Evolutionary conservation across 2,888 invertebrate genomes (phyloP).

Genomic region (Subacronicta megacephala): DNA sequence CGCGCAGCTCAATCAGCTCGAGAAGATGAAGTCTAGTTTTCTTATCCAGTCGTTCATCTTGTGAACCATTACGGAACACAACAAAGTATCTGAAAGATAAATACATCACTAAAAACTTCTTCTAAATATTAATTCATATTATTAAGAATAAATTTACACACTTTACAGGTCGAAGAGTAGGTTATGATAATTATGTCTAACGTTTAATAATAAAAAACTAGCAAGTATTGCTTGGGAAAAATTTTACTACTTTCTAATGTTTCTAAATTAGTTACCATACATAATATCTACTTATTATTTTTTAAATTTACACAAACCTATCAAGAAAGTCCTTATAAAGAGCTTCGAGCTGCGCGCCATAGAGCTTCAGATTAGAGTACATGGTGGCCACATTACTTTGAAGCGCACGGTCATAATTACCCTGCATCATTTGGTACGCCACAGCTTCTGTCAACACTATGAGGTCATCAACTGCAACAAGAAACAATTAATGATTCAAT

Average conservation of each 20-base stretch:
- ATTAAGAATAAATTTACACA: not conserved
- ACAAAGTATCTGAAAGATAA: slow-evolving; percentile 93
- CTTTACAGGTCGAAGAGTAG: not conserved
- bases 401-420: slow-evolving; percentile 92
- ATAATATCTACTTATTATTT: not conserved
- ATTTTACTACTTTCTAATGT: no score
- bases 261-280: no score
- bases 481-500: slow-evolving; percentile 16
- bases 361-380: slow-evolving; percentile 94
- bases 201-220: no score
- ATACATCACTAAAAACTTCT: slow-evolving; percentile 57
- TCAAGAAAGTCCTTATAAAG: slow-evolving; percentile 96
- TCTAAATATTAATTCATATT: no score
- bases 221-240: no score
- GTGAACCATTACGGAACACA: slow-evolving; percentile 96
- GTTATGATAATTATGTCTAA: not conserved
- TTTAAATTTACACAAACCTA: slow-evolving; percentile 76
- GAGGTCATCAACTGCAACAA: slow-evolving; percentile 93
- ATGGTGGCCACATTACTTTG: slow-evolving; percentile 93
- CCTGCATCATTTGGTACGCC: slow-evolving; percentile 93
- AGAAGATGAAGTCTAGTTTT: slow-evolving; percentile 96
- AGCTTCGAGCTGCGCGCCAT: slow-evolving; percentile 94
- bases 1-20: slow-evolving; percentile 97
- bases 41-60: slow-evolving; percentile 95
- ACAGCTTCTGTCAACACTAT: slow-evolving; percentile 95